Evolutionary conservation across 92 coral and sea anemone species (phyloP), one percentile per base, ranked within the genome.

Genomic region (Zoanthus gigantus): DNA sequence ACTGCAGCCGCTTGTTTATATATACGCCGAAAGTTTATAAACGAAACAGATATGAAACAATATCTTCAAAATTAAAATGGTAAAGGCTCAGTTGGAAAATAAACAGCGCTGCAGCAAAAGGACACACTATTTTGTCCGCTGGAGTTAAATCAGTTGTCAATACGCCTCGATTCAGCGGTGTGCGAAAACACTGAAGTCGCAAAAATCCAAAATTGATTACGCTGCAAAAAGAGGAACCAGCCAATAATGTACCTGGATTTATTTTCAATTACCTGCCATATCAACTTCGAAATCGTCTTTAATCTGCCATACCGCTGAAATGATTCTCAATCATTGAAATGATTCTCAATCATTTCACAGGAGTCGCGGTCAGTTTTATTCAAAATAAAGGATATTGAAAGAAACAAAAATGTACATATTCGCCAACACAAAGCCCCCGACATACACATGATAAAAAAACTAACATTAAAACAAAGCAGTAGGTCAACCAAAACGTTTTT

Each of bases 171-270:
- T 47, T 66, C 85, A 81, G 60, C 85, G 7, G 46, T 73, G 30
- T 23, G 58, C 6, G 45, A 81, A 81, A 23, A 65, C 44, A 37
- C 54, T 79, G 30, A 37, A 42, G 31, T 44, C 75, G 29, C 60
- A 52, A 58, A 31, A 11, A 48, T 11, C 10, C 37, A 16, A 9
- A 45, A 15, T 79, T 80, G 65, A 81, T 81, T 81, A 73, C 63
- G 74, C 74, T 46, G 75, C 85, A 81, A 65, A 80, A 65, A 66
- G 45, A 74, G 67, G 46, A 23, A 66, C 58, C 12, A 18, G 5
- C 75, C 47, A 78, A 63, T 15, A 14, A 17, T 7, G 37, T 9
- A 61, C 6, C 3, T 11, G 28, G 45, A 54, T n/a, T 16, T 56
- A 34, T 42, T 80, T 65, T 63, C 72, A 42, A 30, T 61, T 69